phyloP scores from a whole-genome alignment of 2,888 invertebrate genomes.

The Galerucella pusilla region DNA sequence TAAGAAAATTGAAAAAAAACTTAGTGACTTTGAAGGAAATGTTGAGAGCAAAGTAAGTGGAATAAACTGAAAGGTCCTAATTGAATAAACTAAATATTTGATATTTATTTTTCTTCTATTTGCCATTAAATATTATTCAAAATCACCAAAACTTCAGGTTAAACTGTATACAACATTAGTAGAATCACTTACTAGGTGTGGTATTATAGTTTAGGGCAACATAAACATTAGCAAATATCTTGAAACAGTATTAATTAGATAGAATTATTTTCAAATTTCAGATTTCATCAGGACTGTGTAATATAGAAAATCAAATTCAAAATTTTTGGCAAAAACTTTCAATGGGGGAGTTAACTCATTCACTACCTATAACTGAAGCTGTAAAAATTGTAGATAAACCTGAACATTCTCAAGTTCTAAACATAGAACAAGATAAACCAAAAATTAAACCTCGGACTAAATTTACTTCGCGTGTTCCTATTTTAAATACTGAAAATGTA shows the following conservation, averaged over 20 bases:
- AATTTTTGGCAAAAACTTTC: conserved; percentile 59
- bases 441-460: conserved; percentile 47
- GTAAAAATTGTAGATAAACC: conserved; percentile 12
- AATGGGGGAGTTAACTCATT: conserved; percentile 53
- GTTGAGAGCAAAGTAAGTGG: conserved; percentile 48
- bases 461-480: conserved; percentile 37
- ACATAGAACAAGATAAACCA: conserved; percentile 39
- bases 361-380: conserved; percentile 4
- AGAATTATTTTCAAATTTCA: not conserved
- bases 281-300: conserved; percentile 56
- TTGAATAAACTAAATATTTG: not conserved
- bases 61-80: not conserved
- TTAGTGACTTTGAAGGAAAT: conserved; percentile 45
- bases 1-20: conserved; percentile 49
- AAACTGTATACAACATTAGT: too few species aligned
- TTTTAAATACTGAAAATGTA: not conserved
- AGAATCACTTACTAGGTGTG: too few species aligned
- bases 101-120: too few species aligned
- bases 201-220: too few species aligned
- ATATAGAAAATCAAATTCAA: conserved; percentile 62
- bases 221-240: too few species aligned
- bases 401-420: not conserved
- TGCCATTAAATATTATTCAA: too few species aligned
- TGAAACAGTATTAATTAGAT: too few species aligned
- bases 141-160: too few species aligned